phyloP scores from a whole-genome alignment of 2,113 vertebrate genomes.

The Bubo bubo region DNA sequence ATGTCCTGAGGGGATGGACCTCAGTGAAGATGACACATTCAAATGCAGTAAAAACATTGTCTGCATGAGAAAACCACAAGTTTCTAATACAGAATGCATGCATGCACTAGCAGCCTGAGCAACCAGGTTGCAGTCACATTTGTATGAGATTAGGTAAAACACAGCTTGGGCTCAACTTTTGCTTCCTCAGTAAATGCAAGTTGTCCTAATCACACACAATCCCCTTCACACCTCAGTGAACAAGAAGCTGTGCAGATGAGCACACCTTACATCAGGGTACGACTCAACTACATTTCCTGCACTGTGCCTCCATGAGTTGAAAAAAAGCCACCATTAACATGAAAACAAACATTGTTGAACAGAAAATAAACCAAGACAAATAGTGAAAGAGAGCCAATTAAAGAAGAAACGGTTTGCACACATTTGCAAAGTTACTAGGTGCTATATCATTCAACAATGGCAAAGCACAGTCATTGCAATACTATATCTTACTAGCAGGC shows the following conservation, averaged over 20 bases:
- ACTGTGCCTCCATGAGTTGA: neutral
- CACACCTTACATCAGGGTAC: neutral
- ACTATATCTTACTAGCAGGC: neutral
- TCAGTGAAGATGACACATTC: neutral
- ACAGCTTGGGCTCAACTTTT: neutral
- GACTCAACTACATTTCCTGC: too few relatives aligned
- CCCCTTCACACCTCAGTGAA: neutral
- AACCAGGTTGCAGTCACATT: neutral
- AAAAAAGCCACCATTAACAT: neutral
- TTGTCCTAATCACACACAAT: neutral
- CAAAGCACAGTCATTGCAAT: neutral
- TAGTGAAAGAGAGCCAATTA: neutral
- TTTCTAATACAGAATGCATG: neutral
- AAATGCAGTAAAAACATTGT: neutral
- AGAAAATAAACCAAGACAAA: conserved; percentile 9
- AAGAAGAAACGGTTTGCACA: neutral
- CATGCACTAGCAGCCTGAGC: neutral
- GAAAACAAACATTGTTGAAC: neutral
- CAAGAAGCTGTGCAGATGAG: neutral
- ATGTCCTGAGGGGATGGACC: neutral
- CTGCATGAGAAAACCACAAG: neutral
- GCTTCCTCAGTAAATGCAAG: neutral
- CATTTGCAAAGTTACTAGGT: neutral
- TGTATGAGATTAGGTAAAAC: neutral
- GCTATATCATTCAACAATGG: neutral